Percentiles rank a stretch among this genome's conserved stretches.
phyloP scores from a whole-genome alignment of 2,113 vertebrate genomes.

The Nibea coibor region DNA sequence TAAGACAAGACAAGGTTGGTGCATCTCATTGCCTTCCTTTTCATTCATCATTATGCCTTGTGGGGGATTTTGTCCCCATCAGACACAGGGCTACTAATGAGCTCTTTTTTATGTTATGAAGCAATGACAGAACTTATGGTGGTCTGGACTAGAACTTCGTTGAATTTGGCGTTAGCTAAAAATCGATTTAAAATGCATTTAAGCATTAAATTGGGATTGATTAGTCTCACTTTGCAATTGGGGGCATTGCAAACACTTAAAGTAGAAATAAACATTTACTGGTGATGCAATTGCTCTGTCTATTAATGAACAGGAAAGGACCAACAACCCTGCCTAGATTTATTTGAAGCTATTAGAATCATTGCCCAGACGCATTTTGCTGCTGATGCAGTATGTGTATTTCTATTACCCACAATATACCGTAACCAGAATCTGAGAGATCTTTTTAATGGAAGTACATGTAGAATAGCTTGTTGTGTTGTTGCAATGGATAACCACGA shows the following conservation, averaged over 20 bases:
- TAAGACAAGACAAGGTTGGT: conserved; percentile 48
- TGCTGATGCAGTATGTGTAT: conserved; percentile 7
- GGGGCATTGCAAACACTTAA: conserved; percentile 33
- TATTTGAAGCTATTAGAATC: conserved; percentile 4
- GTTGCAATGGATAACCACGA: no score
- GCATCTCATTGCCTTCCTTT: conserved; percentile 41
- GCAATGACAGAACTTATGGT: conserved; percentile 24
- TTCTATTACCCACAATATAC: background rate
- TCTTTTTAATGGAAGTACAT: no score
- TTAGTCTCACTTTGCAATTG: conserved; percentile 35
- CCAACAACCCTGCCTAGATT: background rate
- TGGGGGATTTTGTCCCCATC: conserved; percentile 35
- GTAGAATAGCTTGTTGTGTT: background rate
- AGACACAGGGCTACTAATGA: conserved; percentile 22
- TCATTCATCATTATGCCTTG: conserved; percentile 46
- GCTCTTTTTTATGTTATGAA: conserved; percentile 28
- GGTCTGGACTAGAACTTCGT: conserved; percentile 34
- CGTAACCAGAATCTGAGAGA: no score
- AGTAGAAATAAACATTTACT: conserved; percentile 24
- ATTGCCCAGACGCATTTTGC: conserved; percentile 12
- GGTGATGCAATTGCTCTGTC: conserved; percentile 11
- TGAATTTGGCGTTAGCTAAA: conserved; percentile 26
- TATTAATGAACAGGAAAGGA: conserved; percentile 21
- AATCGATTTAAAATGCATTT: conserved; percentile 56
- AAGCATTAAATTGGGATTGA: conserved; percentile 44